Evolutionary conservation across 2,113 vertebrate genomes (phyloP), one percentile per base, ranked within the genome.

Genomic region (Delphinus delphis): DNA sequence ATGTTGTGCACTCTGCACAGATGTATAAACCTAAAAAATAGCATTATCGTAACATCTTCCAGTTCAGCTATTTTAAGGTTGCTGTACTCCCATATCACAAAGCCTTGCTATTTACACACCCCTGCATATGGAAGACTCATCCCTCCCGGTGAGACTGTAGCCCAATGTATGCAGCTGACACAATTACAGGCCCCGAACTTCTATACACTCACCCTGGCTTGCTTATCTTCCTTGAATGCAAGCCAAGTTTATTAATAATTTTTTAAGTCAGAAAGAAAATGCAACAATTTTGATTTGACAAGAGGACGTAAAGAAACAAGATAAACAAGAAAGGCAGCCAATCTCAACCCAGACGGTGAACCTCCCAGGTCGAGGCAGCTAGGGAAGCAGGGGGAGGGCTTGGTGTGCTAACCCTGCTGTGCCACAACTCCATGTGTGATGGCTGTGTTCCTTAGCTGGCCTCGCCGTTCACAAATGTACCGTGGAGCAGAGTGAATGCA

Each of bases 21-120:
- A 98, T 96, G 92, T 79, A 91, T 68, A 68, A 95, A 18, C 63
- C 96, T 97, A 91, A 96, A 95, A 97, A 97, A 97, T 88, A 95
- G 95, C 86, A 71, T 63, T 98, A 90, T 88, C 82, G 95, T 81
- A 74, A 85, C 96, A 97, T 96, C 76, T 88, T 68, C 90, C 89
- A 97, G 65, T 88, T 97, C 41, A 95, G 63, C 55, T 98, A 97
- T 98, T 98, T 98, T 97, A 97, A 97, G 97, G 67, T 81, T 8
- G 20, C 80, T 93, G 58, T 47, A 74, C 74, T 97, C 84, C 63
- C 82, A 81, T 92, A 93, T 97, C 97, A 98, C 93, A 97, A 97
- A 98, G 50, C 83, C 58, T 97, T 36, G 62, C 70, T 96, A 96
- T 96, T 97, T 98, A 94, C 89, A 97, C 58, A 97, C 90, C 67